These are phyloP conservation scores for Ochropacha duplaris DNA, from an alignment of 2,888 invertebrate species.

Conservation along the genomic window DNA sequence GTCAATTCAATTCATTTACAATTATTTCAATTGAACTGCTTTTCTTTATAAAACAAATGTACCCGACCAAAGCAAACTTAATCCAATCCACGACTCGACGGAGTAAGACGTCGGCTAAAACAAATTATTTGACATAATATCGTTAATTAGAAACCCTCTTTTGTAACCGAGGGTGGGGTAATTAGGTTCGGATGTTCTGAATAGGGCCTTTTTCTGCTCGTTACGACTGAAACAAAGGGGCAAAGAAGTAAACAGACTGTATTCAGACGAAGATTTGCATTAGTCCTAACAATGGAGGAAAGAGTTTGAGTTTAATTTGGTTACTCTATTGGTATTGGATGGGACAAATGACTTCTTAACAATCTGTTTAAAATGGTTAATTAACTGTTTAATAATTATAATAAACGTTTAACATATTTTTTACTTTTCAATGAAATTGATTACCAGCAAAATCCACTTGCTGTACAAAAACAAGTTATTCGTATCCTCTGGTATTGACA, in stretches of 20 bases:
- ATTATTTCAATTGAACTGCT: constrained; percentile 51
- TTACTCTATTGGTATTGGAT: constrained; percentile 39
- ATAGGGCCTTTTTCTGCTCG: constrained; percentile 82
- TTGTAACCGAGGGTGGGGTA: constrained; percentile 75
- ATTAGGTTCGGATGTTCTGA: constrained; percentile 81
- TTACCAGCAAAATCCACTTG: too few species aligned
- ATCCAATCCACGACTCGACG: constrained; percentile 71
- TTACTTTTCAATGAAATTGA: too few species aligned
- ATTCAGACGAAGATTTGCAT: constrained; percentile 74
- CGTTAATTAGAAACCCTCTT: constrained; percentile 81
- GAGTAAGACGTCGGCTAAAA: constrained; percentile 77
- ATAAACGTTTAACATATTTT: too few species aligned
- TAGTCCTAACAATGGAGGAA: constrained; percentile 61
- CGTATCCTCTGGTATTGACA: too few species aligned
- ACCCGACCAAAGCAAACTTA: constrained; percentile 65
- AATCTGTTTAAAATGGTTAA: neutral
- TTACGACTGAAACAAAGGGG: constrained; percentile 79
- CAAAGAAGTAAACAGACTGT: constrained; percentile 77
- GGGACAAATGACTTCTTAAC: constrained; percentile 13
- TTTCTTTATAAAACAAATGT: constrained; percentile 64
- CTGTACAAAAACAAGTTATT: too few species aligned
- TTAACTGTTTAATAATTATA: too few species aligned
- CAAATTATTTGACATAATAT: constrained; percentile 83
- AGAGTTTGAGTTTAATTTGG: constrained; percentile 57
- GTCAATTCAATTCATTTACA: constrained; percentile 35